Conservation (phyloP, 1,140 invertebrate genomes). For the Drosophila quadrilineata region DNA sequence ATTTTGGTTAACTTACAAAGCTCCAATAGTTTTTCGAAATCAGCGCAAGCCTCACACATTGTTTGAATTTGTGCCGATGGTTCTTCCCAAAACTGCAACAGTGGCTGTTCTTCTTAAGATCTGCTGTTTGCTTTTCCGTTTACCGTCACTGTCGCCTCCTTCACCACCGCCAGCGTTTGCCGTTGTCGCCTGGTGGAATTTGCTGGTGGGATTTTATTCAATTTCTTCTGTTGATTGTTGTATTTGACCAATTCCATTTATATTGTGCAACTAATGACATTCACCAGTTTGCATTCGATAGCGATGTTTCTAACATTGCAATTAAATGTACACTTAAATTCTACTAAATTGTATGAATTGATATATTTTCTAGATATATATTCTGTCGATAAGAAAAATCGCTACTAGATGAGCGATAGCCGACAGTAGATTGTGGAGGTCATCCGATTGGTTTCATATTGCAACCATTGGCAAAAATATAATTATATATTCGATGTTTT, state of each 20-base stretch:
- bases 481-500: background rate
- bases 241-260: constrained; percentile 68
- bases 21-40: constrained; percentile 70
- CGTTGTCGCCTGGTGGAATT: constrained; percentile 44
- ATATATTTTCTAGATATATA: constrained; percentile 52
- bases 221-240: constrained; percentile 54
- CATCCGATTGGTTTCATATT: background rate
- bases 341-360: constrained; percentile 46
- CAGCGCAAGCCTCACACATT: constrained; percentile 71
- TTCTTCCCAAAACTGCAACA: constrained; percentile 16
- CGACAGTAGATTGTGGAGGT: constrained; percentile 10
- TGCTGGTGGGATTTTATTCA: constrained; percentile 53
- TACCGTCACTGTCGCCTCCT: constrained; percentile 15
- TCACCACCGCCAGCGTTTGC: constrained; percentile 30
- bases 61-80: constrained; percentile 25
- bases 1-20: constrained; percentile 57
- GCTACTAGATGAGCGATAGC: constrained; percentile 38
- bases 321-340: constrained; percentile 48
- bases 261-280: constrained; percentile 47
- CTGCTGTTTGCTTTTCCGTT: constrained; percentile 32
- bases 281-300: constrained; percentile 52
- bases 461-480: background rate
- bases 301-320: constrained; percentile 58
- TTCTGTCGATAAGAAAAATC: constrained; percentile 46
- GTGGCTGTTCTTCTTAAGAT: constrained; percentile 24